Conservation (phyloP, 2,888 invertebrate species). For the Hirudinaria manillensis region DNA sequence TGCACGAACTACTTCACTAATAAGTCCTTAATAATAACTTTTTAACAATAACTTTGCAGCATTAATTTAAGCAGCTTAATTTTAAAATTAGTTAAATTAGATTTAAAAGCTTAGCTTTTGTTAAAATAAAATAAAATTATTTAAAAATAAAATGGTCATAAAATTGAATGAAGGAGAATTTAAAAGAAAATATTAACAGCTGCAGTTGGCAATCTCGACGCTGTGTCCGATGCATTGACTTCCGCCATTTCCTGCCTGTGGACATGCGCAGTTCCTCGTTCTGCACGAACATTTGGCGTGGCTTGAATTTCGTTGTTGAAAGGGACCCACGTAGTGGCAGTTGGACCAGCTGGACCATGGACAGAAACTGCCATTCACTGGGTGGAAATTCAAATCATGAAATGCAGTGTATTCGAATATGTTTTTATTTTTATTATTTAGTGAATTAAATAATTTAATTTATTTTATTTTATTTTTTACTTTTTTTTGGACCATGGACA, state of each 20-base stretch:
- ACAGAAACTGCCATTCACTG: conserved; percentile 63
- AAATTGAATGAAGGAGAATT: neutral
- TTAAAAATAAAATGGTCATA: too few relatives aligned
- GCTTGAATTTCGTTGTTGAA: conserved; percentile 35
- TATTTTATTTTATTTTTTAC: too few relatives aligned
- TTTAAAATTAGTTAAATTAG: too few relatives aligned
- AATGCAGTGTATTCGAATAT: too few relatives aligned
- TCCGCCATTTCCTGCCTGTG: conserved; percentile 73
- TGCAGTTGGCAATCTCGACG: conserved; percentile 53
- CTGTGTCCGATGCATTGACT: conserved; percentile 61
- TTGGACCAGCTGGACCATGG: conserved; percentile 76
- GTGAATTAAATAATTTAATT: too few relatives aligned
- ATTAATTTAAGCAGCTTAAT: too few relatives aligned
- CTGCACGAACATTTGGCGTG: conserved; percentile 69
- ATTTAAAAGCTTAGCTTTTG: too few relatives aligned
- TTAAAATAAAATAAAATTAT: too few relatives aligned
- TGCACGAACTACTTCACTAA: too few relatives aligned
- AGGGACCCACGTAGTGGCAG: conserved; percentile 64
- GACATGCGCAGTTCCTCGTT: conserved; percentile 74
- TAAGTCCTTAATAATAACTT: too few relatives aligned
- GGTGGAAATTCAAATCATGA: neutral
- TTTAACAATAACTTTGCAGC: too few relatives aligned
- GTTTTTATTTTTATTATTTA: too few relatives aligned
- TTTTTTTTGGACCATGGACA: conserved; percentile 78
- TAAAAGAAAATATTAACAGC: conserved; percentile 43